phyloP scores from a whole-genome alignment of 1,140 invertebrate species.

The Globodera ellingtonae region DNA sequence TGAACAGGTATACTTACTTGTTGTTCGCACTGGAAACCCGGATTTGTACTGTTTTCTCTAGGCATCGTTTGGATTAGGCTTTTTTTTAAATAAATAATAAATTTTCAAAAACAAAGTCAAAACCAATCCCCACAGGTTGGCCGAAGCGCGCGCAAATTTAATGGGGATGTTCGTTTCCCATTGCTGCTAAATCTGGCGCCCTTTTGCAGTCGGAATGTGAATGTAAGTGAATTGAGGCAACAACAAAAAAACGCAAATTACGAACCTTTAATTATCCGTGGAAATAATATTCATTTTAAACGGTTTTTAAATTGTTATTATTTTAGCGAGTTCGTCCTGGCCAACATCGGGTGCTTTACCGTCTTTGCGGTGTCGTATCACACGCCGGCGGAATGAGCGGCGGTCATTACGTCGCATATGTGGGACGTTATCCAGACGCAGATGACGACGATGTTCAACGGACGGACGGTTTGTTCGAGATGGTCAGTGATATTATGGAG shows the following conservation, averaged over 20 bases:
- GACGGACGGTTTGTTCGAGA: constrained; percentile 12
- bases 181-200: constrained; percentile 83
- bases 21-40: background rate
- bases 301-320: background rate
- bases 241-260: background rate
- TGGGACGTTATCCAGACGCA: constrained; percentile 65
- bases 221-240: constrained; percentile 66
- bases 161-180: constrained; percentile 84
- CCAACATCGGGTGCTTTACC: constrained; percentile 78
- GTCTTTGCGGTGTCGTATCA: constrained; percentile 89
- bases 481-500: background rate
- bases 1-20: constrained; percentile 67
- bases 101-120: background rate
- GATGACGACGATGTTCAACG: constrained; percentile 9
- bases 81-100: background rate
- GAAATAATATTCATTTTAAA: too few relatives aligned
- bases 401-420: constrained; percentile 95
- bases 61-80: background rate
- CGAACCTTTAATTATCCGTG: background rate
- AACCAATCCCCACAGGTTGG: background rate
- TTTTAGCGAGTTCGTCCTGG: constrained; percentile 63
- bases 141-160: constrained; percentile 74
- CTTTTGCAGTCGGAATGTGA: constrained; percentile 80
- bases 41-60: background rate
- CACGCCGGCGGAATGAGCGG: constrained; percentile 85